These are phyloP conservation scores for Oryctes rhinoceros DNA, from an alignment of 1,140 invertebrate genomes.

Conservation along the genomic window DNA sequence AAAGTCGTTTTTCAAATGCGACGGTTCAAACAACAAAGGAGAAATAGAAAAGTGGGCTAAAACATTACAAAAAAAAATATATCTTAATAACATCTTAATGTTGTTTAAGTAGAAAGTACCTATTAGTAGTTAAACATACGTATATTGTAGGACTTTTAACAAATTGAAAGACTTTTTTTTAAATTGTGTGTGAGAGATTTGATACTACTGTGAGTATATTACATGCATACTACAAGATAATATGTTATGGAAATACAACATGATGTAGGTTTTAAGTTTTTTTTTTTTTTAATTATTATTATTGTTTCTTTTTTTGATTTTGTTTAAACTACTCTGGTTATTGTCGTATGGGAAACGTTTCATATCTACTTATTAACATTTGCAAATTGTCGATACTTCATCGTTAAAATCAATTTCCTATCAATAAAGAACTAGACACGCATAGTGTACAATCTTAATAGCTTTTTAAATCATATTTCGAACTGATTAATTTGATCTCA, in stretches of 20 bases:
- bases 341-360: background rate
- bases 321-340: slow-evolving; percentile 45
- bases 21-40: background rate
- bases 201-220: slow-evolving; percentile 48
- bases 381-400: no score
- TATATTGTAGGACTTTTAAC: slow-evolving; percentile 51
- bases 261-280: slow-evolving; percentile 39
- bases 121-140: slow-evolving; percentile 45
- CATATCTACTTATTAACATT: background rate
- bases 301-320: slow-evolving; percentile 43
- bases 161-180: slow-evolving; percentile 53
- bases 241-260: slow-evolving; percentile 40
- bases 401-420: no score
- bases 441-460: background rate
- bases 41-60: slow-evolving; percentile 46
- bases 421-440: no score
- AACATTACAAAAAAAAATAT: slow-evolving; percentile 41
- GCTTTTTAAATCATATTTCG: background rate
- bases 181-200: slow-evolving; percentile 52
- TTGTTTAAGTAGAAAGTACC: slow-evolving; percentile 45
- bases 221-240: slow-evolving; percentile 39
- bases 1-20: background rate
- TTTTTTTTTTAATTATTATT: no score
- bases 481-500: slow-evolving; percentile 40
- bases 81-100: slow-evolving; percentile 45